Evolutionary conservation across 2,797 vertebrate genomes (phyloP).

Genomic region (Mormyrops attenuatus): DNA sequence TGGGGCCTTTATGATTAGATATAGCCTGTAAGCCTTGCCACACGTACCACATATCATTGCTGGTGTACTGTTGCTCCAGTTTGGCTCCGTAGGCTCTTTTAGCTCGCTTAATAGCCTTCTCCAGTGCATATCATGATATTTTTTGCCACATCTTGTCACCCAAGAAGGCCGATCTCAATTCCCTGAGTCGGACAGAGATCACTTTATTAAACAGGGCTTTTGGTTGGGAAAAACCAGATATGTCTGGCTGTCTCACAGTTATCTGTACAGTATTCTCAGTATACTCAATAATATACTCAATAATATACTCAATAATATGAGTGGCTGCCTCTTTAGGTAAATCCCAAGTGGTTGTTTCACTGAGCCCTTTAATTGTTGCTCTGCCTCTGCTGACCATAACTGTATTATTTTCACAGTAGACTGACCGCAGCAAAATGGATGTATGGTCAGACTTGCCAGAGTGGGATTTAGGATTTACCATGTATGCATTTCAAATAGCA

Average conservation of each 20-base stretch:
- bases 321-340: background rate
- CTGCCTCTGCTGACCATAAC: background rate
- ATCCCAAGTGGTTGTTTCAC: background rate
- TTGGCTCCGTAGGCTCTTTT: background rate
- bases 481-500: background rate
- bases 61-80: slow-evolving; percentile 1
- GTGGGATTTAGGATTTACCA: background rate
- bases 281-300: background rate
- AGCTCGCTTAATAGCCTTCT: background rate
- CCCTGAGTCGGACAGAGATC: background rate
- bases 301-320: background rate
- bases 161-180: background rate
- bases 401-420: background rate
- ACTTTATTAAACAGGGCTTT: background rate
- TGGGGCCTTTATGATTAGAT: background rate
- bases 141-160: background rate
- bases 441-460: background rate
- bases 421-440: background rate
- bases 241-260: background rate
- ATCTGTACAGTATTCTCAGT: background rate
- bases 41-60: background rate
- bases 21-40: background rate
- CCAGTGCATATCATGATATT: background rate
- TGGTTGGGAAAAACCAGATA: background rate
- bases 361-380: background rate